phyloP scores from a whole-genome alignment of 2,888 invertebrate species.

The Labia minor region DNA sequence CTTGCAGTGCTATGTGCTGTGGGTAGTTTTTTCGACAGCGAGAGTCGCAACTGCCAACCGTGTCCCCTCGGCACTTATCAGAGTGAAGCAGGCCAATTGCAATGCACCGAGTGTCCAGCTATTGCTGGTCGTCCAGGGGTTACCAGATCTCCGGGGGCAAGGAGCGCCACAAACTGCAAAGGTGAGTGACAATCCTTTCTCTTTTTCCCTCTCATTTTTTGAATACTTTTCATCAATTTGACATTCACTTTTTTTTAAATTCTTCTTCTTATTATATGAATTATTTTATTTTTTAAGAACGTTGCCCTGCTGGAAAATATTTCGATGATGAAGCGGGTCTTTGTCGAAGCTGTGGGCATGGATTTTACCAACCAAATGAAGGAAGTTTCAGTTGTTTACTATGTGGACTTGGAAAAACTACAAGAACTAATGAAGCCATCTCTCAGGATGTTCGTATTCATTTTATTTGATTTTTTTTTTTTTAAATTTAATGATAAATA shows the following conservation, averaged over 20 bases:
- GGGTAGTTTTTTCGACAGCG: constrained; percentile 73
- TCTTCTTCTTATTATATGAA: not conserved
- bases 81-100: constrained; percentile 79
- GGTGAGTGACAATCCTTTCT: constrained; percentile 37
- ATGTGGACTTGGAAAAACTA: constrained; percentile 85
- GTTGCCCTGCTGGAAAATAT: constrained; percentile 88
- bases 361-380: constrained; percentile 83
- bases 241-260: too few species aligned
- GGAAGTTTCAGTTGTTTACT: constrained; percentile 81
- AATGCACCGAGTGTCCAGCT: constrained; percentile 79
- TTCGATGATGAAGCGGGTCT: constrained; percentile 80
- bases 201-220: too few species aligned
- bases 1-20: constrained; percentile 73
- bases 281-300: constrained; percentile 44
- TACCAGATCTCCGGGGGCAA: constrained; percentile 74
- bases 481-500: not conserved
- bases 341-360: constrained; percentile 86
- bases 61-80: constrained; percentile 88
- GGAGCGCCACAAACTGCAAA: constrained; percentile 82
- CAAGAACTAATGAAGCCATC: constrained; percentile 78
- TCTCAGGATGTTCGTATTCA: constrained; percentile 42
- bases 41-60: constrained; percentile 64
- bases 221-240: too few species aligned
- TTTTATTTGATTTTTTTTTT: too few species aligned
- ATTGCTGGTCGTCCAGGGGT: constrained; percentile 85